phyloP scores from a whole-genome alignment of 2,888 invertebrate species.

The Diplolepis rosae region DNA sequence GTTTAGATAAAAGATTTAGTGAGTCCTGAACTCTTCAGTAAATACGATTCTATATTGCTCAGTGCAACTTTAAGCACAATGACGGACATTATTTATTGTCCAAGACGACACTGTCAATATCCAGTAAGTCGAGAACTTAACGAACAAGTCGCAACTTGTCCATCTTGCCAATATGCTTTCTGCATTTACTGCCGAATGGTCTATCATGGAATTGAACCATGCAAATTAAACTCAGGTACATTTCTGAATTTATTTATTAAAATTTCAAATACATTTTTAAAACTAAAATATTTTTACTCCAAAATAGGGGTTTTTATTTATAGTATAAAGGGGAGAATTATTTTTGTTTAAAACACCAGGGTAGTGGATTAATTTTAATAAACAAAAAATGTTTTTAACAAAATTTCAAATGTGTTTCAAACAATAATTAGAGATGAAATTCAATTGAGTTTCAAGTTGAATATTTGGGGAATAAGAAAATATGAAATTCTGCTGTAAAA shows the following conservation, averaged over 20 bases:
- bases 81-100: constrained; percentile 59
- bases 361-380: too few relatives aligned
- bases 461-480: too few relatives aligned
- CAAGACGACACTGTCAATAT: constrained; percentile 54
- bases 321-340: too few relatives aligned
- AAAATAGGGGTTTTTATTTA: too few relatives aligned
- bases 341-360: too few relatives aligned
- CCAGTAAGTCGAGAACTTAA: constrained; percentile 50
- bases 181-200: constrained; percentile 60
- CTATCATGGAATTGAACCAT: constrained; percentile 59
- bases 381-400: too few relatives aligned
- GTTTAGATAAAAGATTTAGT: constrained; percentile 49
- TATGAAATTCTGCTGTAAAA: too few relatives aligned
- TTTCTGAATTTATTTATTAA: too few relatives aligned
- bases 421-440: too few relatives aligned
- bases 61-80: constrained; percentile 48
- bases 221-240: constrained; percentile 45
- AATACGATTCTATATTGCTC: constrained; percentile 54
- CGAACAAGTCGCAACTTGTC: constrained; percentile 55
- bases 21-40: constrained; percentile 49
- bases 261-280: too few relatives aligned
- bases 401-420: too few relatives aligned
- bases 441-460: too few relatives aligned
- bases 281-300: neutral
- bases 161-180: constrained; percentile 57